Base-by-base conservation (phyloP, 2,888 invertebrate genomes). In the Coleophora flavipennella region DNA sequence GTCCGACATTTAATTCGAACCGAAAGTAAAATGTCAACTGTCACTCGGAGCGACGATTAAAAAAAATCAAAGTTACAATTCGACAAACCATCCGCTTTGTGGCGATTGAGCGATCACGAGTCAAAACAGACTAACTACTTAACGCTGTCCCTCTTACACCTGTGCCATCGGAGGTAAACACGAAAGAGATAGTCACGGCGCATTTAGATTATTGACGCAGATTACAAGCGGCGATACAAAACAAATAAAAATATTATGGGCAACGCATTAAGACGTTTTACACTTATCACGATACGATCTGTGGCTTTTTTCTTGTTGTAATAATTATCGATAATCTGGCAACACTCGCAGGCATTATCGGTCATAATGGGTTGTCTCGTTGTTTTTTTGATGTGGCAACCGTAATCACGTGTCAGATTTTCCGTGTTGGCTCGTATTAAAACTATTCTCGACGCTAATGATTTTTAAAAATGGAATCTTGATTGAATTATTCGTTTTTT, bases 321-420 rank as follows among this genome's bases (percentile, higher is more conserved):
- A 79, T 80, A 80, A 83, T 84, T 81, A 81, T 80, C 72, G 79
- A 71, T 81, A 83, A 83, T 81, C 83, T 79, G 79, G 81, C 73
- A 81, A 83, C 79, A 80, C 74, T 76, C 68, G 72, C 55, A 43
- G 43, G 66, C 66, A 62, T 65, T 66, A 59, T 59, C 57, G 63
- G 55, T 63, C 66, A 78, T 83, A 81, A 80, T 81, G 80, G 80
- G 55, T 67, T 60, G 67, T 64, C 59, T 65, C 48, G 67, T 67
- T 69, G 62, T 74, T 79, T 80, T 80, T 77, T 72, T 57, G 52
- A 58, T 59, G 59, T 71, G 67, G 81, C 64, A 79, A 83, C 83
- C 83, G 83, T 81, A 80, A 80, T 84, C 83, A 84, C 55, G 65
- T 76, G 83, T 83, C 83, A 79, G 83, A 79, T 84, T 83, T 81